Conservation (phyloP, 1,140 invertebrate genomes). For the Thereuonema tuberculata region DNA sequence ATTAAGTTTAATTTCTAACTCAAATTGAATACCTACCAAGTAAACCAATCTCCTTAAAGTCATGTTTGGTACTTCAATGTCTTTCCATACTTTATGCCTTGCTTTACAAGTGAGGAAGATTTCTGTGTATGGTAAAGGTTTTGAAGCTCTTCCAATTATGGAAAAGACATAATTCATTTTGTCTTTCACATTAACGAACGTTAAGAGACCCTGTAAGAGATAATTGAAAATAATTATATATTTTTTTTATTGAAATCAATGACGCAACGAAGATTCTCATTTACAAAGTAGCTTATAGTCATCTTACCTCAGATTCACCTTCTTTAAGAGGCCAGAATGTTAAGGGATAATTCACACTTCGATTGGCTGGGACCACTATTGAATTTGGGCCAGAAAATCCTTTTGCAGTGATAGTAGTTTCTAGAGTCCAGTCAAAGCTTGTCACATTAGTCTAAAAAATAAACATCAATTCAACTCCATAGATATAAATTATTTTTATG, state of each 20-base stretch:
- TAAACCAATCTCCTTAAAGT: not conserved
- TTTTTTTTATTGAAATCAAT: not conserved
- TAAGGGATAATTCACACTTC: not conserved
- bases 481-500: not conserved
- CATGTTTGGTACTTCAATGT: constrained; percentile 1
- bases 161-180: not conserved
- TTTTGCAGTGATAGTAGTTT: not conserved
- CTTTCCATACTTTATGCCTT: not conserved
- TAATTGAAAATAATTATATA: not conserved
- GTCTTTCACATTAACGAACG: not conserved
- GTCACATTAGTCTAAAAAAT: not conserved
- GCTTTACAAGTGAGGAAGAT: not conserved
- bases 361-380: not conserved
- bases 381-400: not conserved
- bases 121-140: not conserved
- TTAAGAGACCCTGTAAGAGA: not conserved
- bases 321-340: not conserved
- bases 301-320: not conserved
- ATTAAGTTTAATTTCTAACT: not conserved
- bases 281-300: not conserved
- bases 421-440: not conserved
- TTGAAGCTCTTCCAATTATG: not conserved
- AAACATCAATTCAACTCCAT: not conserved
- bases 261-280: too few species aligned
- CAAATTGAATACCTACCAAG: not conserved